Evolutionary conservation across 2,113 vertebrate genomes (phyloP), one percentile per base, ranked within the genome.

Genomic region (Uria lomvia): DNA sequence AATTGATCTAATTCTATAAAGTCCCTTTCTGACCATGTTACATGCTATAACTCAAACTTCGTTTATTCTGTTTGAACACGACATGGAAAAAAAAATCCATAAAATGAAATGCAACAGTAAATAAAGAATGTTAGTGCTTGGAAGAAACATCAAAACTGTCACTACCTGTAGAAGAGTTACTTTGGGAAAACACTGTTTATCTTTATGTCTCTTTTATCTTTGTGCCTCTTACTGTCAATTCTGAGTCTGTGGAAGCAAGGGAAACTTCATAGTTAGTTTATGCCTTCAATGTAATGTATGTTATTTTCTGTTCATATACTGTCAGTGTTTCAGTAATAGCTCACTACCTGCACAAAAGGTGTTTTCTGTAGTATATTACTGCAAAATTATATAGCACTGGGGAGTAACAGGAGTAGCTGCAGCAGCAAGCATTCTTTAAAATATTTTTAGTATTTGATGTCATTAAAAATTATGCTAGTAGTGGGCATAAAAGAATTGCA

Each of bases 101-200:
- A 93, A 93, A 90, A 63, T 55, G 68, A 94, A 97, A 94, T 49
- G 55, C 70, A 83, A 76, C 36, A 49, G 88, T 94, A 92, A 95
- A 91, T 93, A 94, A 80, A 92, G 52, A 55, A 66, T 0, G 4
- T 59, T 59, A 50, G 34, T 60, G 3, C 66, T 88, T 59, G 81
- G 68, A 71, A 66, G 70, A 67, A 88, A 72, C 55, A 84, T 71
- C 78, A 23, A 24, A 90, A 45, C 63, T 82, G 85, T 88, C 74
- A 78, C 75, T 29, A 53, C 43, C 23, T 70, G 27, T 32, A 30
- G 43, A 80, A 88, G 49, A 72, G 55, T 60, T 70, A 53, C 59
- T 73, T 50, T 34, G 71, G 80, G 70, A 92, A 85, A 86, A 71
- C 65, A 43, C 2, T 1, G 24, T 72, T 91, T 95, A 23, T 76